These are phyloP conservation scores for Octodon degus DNA, from an alignment of 2,113 vertebrate species.

Conservation along the genomic window DNA sequence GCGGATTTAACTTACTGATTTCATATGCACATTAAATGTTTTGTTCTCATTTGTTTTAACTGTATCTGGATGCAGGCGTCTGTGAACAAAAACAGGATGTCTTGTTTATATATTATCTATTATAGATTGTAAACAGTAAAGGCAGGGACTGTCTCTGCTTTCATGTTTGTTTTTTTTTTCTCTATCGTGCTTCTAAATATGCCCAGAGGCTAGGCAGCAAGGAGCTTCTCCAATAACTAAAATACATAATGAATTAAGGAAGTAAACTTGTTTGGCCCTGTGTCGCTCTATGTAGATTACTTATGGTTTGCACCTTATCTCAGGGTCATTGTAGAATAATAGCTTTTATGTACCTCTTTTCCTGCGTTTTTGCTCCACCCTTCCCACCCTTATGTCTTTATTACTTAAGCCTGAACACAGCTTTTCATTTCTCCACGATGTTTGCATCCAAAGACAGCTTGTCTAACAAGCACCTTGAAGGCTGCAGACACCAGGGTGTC, in stretches of 20 bases:
- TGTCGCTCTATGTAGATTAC: conserved; percentile 3
- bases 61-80: conserved; percentile 23
- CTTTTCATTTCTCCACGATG: background rate
- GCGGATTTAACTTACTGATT: background rate
- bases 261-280: conserved; percentile 34
- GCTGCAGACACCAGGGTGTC: background rate
- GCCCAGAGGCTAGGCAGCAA: conserved; percentile 58
- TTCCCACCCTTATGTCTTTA: background rate
- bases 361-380: background rate
- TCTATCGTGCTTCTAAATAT: conserved; percentile 62
- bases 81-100: background rate
- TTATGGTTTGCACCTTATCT: conserved; percentile 14
- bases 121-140: conserved; percentile 45
- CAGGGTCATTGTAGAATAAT: background rate
- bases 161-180: background rate
- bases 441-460: background rate
- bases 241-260: conserved; percentile 70
- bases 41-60: conserved; percentile 34
- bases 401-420: background rate
- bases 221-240: conserved; percentile 56
- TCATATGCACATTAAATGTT: background rate
- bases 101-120: conserved; percentile 53
- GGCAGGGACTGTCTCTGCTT: conserved; percentile 38
- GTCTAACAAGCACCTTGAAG: background rate
- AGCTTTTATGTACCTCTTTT: background rate